Evolutionary conservation across 2,113 vertebrate species (phyloP).

Genomic region (Charadrius vociferus): DNA sequence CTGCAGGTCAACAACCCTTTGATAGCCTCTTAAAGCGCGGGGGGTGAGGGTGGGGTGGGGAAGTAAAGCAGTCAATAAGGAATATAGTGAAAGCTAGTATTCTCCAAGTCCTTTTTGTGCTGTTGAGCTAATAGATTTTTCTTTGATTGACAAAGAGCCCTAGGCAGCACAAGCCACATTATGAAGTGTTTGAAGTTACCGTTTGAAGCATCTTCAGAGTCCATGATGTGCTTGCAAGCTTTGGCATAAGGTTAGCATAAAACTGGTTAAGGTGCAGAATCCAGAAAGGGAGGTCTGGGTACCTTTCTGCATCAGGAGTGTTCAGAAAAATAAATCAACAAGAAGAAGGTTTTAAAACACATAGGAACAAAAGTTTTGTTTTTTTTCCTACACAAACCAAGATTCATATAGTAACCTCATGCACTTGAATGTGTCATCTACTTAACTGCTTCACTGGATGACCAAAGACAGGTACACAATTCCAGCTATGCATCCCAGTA

Average conservation of each 20-base stretch:
- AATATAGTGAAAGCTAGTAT: neutral
- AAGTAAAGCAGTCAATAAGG: neutral
- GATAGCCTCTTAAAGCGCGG: neutral
- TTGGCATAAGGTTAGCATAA: neutral
- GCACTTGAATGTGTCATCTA: neutral
- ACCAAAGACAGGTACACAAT: neutral
- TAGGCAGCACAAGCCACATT: neutral
- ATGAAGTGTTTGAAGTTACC: neutral
- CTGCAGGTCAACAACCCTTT: neutral
- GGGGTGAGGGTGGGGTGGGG: too few relatives aligned
- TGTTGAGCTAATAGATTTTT: neutral
- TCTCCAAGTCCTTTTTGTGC: neutral
- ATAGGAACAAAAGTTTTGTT: neutral
- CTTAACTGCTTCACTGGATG: neutral
- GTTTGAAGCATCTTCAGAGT: neutral
- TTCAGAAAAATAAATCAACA: neutral
- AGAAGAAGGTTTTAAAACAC: neutral
- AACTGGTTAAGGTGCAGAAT: neutral
- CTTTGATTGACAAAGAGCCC: neutral
- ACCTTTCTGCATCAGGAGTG: neutral
- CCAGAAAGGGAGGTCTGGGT: neutral
- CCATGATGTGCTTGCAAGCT: neutral
- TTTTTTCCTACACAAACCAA: neutral
- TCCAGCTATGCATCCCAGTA: neutral
- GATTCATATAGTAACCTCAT: neutral